Conservation (phyloP, 1,140 invertebrate species). For the Linepithema humile region DNA sequence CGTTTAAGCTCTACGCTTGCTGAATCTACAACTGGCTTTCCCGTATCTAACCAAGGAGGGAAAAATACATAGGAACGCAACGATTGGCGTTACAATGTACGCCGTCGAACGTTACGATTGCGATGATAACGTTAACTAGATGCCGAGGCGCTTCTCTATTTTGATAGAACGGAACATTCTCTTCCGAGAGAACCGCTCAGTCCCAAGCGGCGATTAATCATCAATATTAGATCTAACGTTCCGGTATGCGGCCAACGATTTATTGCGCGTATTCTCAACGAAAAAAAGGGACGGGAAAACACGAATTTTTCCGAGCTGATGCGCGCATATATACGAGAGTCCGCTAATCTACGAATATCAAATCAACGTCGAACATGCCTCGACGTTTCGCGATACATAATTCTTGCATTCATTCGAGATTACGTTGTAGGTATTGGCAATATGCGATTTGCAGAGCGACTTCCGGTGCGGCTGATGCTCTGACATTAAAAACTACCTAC, state of each 20-base stretch:
- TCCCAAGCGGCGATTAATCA: slow-evolving; percentile 54
- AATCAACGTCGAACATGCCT: slow-evolving; percentile 48
- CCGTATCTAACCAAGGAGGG: neutral
- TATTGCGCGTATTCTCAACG: slow-evolving; percentile 6
- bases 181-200: slow-evolving; percentile 26
- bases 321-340: neutral
- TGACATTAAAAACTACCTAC: neutral
- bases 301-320: neutral
- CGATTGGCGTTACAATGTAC: slow-evolving; percentile 36
- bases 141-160: slow-evolving; percentile 40
- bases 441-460: slow-evolving; percentile 22
- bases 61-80: slow-evolving; percentile 24
- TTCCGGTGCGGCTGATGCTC: neutral
- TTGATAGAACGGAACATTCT: slow-evolving; percentile 53
- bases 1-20: neutral
- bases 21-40: slow-evolving; percentile 27
- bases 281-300: neutral
- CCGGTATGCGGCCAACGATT: slow-evolving; percentile 31
- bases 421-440: neutral
- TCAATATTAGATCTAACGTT: slow-evolving; percentile 56
- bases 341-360: slow-evolving; percentile 50
- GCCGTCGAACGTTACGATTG: slow-evolving; percentile 50
- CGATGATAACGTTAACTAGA: slow-evolving; percentile 55
- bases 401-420: slow-evolving; percentile 27
- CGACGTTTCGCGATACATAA: slow-evolving; percentile 37